These are phyloP conservation scores for Drosophila serrata DNA, from an alignment of 1,140 invertebrate species.

Conservation along the genomic window DNA sequence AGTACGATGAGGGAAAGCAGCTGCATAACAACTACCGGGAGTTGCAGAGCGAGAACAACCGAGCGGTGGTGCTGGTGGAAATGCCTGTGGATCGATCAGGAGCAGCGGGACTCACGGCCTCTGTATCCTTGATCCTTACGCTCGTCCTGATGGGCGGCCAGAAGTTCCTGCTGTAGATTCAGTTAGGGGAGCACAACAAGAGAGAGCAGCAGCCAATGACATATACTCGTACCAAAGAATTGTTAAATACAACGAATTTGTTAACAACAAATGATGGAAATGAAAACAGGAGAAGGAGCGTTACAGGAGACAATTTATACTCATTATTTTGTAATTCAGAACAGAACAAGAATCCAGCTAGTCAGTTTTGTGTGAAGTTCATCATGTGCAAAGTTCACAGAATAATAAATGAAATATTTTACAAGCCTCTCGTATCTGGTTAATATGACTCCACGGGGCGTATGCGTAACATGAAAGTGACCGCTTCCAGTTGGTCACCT, in stretches of 20 bases:
- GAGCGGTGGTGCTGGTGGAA: constrained; percentile 70
- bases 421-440: constrained; percentile 32
- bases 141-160: constrained; percentile 25
- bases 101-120: constrained; percentile 19
- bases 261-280: constrained; percentile 21
- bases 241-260: constrained; percentile 55
- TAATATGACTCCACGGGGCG: constrained; percentile 12
- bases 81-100: constrained; percentile 15
- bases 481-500: neutral
- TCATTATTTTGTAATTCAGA: constrained; percentile 68
- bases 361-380: constrained; percentile 70
- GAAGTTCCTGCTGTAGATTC: constrained; percentile 48
- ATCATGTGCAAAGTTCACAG: constrained; percentile 55
- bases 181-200: neutral
- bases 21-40: constrained; percentile 85
- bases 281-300: constrained; percentile 31
- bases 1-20: constrained; percentile 75
- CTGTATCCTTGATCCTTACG: constrained; percentile 20
- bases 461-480: constrained; percentile 55
- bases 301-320: constrained; percentile 68
- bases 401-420: constrained; percentile 57
- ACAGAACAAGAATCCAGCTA: constrained; percentile 52
- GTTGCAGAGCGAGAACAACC: constrained; percentile 84
- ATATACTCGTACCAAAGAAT: constrained; percentile 70
- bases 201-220: constrained; percentile 40